Evolutionary conservation across 2,888 invertebrate genomes (phyloP).

Genomic region (Leptopterna dolabrata): DNA sequence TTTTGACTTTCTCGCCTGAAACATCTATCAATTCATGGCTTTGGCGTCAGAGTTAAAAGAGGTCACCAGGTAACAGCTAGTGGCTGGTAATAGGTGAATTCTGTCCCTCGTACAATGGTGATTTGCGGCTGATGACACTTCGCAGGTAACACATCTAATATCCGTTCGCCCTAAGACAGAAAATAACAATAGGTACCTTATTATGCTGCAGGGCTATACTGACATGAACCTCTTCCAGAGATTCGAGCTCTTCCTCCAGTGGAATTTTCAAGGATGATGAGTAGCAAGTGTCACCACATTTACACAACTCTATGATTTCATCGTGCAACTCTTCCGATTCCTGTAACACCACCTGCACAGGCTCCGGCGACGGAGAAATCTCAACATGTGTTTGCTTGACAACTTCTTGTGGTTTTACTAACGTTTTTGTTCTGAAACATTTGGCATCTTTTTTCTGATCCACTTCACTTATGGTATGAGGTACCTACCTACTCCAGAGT

Average conservation of each 20-base stretch:
- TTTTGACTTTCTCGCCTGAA: background rate
- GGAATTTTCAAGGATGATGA: background rate
- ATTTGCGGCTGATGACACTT: too few species aligned
- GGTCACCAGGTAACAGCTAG: too few species aligned
- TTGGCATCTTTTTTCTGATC: background rate
- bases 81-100: background rate
- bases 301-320: background rate
- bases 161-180: too few species aligned
- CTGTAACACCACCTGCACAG: background rate
- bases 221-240: background rate
- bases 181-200: too few species aligned
- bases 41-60: background rate
- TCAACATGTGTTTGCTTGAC: background rate
- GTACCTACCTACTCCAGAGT: too few species aligned
- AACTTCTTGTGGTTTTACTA: background rate
- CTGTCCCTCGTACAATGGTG: background rate
- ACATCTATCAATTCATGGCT: background rate
- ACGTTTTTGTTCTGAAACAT: background rate
- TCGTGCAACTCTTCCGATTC: background rate
- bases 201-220: background rate
- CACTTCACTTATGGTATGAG: too few species aligned
- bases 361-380: background rate
- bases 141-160: too few species aligned
- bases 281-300: slow-evolving; percentile 30
- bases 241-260: background rate